A percentile compares a stretch with the other conserved stretches of the same genome.
phyloP scores from a whole-genome alignment of 2,888 invertebrate species.

The Eupelmus urozonus region DNA sequence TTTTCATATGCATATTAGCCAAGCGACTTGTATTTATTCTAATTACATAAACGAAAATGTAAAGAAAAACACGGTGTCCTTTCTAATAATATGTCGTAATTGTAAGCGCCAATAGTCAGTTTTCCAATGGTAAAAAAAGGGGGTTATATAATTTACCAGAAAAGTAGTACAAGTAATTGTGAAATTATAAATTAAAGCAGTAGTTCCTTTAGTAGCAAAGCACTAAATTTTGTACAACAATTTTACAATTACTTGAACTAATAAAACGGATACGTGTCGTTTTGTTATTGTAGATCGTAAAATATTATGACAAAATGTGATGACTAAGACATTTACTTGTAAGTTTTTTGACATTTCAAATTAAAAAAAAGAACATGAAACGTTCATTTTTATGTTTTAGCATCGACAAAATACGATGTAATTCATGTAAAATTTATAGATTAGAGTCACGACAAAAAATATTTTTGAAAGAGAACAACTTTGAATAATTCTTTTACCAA shows the following conservation, averaged over 20 bases:
- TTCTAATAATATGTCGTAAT: constrained; percentile 29
- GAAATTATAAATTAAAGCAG: constrained; percentile 49
- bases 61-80: constrained; percentile 27
- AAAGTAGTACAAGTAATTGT: constrained; percentile 43
- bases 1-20: too few species aligned
- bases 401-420: too few species aligned
- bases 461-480: constrained; percentile 25
- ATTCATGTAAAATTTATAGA: too few species aligned
- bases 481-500: not conserved
- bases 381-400: too few species aligned
- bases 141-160: not conserved
- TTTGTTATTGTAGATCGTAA: constrained; percentile 7
- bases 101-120: constrained; percentile 27
- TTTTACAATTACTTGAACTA: constrained; percentile 53
- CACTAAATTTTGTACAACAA: constrained; percentile 53
- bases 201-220: constrained; percentile 49
- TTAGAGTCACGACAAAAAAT: constrained; percentile 4
- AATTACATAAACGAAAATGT: constrained; percentile 12
- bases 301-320: not conserved
- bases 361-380: too few species aligned
- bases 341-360: too few species aligned
- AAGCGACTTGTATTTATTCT: too few species aligned
- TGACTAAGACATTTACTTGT: constrained; percentile 12
- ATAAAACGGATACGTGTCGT: constrained; percentile 6
- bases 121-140: constrained; percentile 20